Evolutionary conservation across 92 coral and sea anemone genomes (phyloP), one percentile per base, ranked within the genome.

Genomic region (Blastomussa wellsi): DNA sequence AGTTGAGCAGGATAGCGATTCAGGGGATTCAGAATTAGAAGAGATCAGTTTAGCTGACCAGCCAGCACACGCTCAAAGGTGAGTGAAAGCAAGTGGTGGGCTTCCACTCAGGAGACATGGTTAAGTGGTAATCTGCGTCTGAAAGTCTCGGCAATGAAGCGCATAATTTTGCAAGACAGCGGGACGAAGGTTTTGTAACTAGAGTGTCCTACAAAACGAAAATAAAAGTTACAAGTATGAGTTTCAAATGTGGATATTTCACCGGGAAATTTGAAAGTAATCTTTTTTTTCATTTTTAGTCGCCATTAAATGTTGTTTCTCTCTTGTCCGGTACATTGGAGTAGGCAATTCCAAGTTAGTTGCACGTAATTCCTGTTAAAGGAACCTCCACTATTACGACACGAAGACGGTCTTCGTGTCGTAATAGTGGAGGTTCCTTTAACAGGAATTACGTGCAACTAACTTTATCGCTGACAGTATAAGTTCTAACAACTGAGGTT

Each of bases 1-100:
- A 36, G 65, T 51, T 85, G 75, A 76, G 37, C 68, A 52, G 39
- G 90, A 88, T 31, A 90, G 91, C 31, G 95, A 88, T 0, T 86
- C 92, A 1, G n/a, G n/a, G n/a, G 98, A 92, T 31, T 94, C 99
- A 0, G 99, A 97, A 79, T 75, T 90, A 36, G 99, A 96, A 60
- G 97, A 92, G 49, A 86, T 92, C 86, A 90, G 94, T 52, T 42
- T 84, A 72, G 99, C 93, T 29, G 98, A 92, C 17, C 84, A 84
- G 11, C 52, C 90, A 20, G 85, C 90, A 17, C 74, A 44, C 4
- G 67, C 68, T 62, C 76, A 88, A 57, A 88, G 93, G 96, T 93
- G 33, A 16, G 68, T 62, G 68, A 62, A 9, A 62, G 7, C 33
- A 26, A 24, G 32, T 62, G 7, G 10, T 16, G 1, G 32, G 11